Base-by-base conservation (phyloP, 2,797 vertebrate genomes). In the Babyrousa celebensis region DNA sequence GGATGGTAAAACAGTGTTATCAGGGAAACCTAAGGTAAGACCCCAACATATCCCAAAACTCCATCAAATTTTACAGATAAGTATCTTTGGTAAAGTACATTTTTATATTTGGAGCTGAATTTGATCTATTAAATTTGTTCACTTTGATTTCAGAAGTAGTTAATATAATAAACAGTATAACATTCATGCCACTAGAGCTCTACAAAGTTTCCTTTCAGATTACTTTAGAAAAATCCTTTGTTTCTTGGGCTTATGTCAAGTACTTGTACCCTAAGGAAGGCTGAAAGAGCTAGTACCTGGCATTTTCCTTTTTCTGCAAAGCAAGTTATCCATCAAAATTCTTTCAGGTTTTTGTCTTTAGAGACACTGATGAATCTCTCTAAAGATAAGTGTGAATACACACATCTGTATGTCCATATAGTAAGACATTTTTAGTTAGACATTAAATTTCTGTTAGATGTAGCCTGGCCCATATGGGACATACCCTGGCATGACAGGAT, bases 241-340 rank as follows among this genome's bases (percentile, higher is more conserved):
- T 72, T 71, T 87, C 25, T 3, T 43, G 36, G 56, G 29, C 27
- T 21, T 68, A 80, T 7, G 16, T 89, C 7, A 85, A 74, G 18
- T 32, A 56, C 40, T 89, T 68, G 78, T 52, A 36, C 74, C 60
- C 25, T 32, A 92, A 70, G 54, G 68, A 14, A 92, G 43, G 54
- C 71, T 67, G 40, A 60, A 79, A 85, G 54, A 58, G 52, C 85
- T 23, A 68, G 78, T 27, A 60, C 6, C 14, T 74, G 29, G 56
- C 68, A 86, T 93, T 89, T 93, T 78, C 48, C 56, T 48, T 91
- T 91, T 94, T 72, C 71, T 78, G 32, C 29, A 92, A 68, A 92
- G 85, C 36, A 82, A 91, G 65, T 7, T 87, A 14, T 67, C 18
- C n/a, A 52, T 25, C 7, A 91, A 78, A 40, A 62, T 12, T 86